phyloP scores from a whole-genome alignment of 2,113 vertebrate genomes.

The Misgurnus anguillicaudatus region DNA sequence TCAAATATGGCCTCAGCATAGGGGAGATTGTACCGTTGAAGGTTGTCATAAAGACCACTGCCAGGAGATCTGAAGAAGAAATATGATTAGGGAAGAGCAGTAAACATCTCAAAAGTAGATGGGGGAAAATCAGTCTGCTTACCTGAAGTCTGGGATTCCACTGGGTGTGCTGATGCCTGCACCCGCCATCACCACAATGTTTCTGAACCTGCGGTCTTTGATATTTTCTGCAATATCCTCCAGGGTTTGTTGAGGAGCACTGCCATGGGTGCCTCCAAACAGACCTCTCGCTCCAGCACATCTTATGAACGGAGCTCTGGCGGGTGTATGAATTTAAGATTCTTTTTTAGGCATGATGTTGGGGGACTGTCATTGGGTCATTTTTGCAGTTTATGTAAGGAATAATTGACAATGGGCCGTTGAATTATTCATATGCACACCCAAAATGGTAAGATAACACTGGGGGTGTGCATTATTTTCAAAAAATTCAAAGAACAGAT shows the following conservation, averaged over 20 bases:
- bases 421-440: too few relatives aligned
- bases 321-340: background rate
- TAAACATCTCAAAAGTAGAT: background rate
- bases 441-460: too few relatives aligned
- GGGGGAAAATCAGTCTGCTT: background rate
- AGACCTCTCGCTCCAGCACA: conserved; percentile 54
- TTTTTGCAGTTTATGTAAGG: too few relatives aligned
- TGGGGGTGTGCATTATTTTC: too few relatives aligned
- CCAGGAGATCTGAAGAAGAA: conserved; percentile 82
- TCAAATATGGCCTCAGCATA: conserved; percentile 97
- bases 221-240: conserved; percentile 75
- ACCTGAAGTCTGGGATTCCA: conserved; percentile 96
- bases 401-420: too few relatives aligned
- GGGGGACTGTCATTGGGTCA: too few relatives aligned
- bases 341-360: too few relatives aligned
- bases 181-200: conserved; percentile 89
- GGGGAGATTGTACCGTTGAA: conserved; percentile 85
- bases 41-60: conserved; percentile 88
- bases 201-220: conserved; percentile 65
- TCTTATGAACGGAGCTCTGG: conserved; percentile 19
- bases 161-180: conserved; percentile 95
- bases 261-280: conserved; percentile 55
- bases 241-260: conserved; percentile 68
- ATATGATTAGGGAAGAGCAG: background rate
- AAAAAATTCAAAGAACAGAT: too few relatives aligned